A percentile compares a stretch with the other conserved stretches of the same genome.
phyloP scores from a whole-genome alignment of 92 coral and sea anemone genomes.

The Muricea muricata region DNA sequence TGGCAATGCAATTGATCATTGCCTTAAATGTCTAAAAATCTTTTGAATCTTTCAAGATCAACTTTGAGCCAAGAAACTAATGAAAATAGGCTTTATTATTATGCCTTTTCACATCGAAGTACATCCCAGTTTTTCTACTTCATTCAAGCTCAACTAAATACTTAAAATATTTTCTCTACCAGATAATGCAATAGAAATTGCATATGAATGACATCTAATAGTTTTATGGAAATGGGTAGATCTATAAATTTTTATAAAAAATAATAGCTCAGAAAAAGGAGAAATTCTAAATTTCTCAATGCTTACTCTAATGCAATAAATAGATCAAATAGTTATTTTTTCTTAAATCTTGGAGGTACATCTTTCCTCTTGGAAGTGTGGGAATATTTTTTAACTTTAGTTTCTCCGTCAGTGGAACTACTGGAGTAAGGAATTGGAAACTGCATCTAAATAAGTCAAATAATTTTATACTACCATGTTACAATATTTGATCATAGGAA shows the following conservation, averaged over 20 bases:
- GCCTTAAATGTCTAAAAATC: too few relatives aligned
- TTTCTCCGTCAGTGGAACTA: conserved; percentile 1
- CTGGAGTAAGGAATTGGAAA: background rate
- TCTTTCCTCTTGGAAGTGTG: conserved; percentile 8
- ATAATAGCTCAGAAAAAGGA: background rate
- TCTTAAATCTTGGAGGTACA: conserved; percentile 18
- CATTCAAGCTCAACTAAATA: background rate
- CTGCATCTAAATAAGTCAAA: background rate
- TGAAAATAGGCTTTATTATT: too few relatives aligned
- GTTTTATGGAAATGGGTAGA: too few relatives aligned
- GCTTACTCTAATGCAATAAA: too few relatives aligned
- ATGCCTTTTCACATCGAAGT: too few relatives aligned
- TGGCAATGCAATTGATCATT: too few relatives aligned
- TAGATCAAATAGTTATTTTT: too few relatives aligned
- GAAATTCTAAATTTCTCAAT: background rate
- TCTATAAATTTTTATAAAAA: conserved; percentile 11
- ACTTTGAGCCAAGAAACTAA: too few relatives aligned
- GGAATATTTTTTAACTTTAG: background rate
- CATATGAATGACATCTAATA: background rate
- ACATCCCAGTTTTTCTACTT: too few relatives aligned
- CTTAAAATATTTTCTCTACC: background rate
- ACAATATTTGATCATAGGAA: too few relatives aligned
- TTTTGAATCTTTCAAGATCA: too few relatives aligned
- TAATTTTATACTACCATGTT: too few relatives aligned
- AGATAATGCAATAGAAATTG: background rate